Percentiles rank a stretch among this genome's conserved stretches.
These are phyloP conservation scores for Oxycera nigricornis DNA, from an alignment of 2,888 invertebrate genomes.

Conservation along the genomic window DNA sequence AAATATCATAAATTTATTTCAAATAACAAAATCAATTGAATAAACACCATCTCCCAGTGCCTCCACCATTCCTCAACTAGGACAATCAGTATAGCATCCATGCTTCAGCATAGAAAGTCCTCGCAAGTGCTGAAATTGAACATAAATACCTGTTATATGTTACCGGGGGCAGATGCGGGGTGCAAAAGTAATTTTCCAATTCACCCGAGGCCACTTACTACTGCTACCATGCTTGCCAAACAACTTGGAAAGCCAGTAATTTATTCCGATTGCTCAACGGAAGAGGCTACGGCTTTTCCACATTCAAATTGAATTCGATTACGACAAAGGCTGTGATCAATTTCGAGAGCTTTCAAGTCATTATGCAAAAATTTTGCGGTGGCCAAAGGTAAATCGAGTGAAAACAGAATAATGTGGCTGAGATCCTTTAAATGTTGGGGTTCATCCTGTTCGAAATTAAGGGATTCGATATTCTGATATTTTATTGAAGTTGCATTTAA, in stretches of 20 bases:
- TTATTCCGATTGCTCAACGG: neutral
- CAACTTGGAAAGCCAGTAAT: no score
- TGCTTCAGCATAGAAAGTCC: no score
- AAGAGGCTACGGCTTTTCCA: neutral
- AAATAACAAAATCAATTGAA: neutral
- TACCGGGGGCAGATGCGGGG: no score
- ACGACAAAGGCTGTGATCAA: neutral
- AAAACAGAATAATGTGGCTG: neutral
- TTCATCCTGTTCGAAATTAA: neutral
- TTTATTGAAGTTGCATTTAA: no score
- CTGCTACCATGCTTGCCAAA: no score
- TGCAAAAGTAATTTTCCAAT: neutral
- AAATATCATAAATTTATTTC: neutral
- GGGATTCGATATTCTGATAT: neutral
- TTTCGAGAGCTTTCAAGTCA: neutral
- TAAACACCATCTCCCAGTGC: neutral
- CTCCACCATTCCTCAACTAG: no score
- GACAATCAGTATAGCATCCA: no score
- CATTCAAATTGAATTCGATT: conserved; percentile 2
- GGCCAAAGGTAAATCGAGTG: neutral
- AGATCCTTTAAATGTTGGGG: no score
- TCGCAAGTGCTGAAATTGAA: neutral
- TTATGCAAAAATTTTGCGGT: neutral
- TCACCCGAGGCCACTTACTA: neutral
- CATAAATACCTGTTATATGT: conserved; percentile 1